Conservation (phyloP, 2,113 vertebrate species). For the Chamaetylas fuelleborni region DNA sequence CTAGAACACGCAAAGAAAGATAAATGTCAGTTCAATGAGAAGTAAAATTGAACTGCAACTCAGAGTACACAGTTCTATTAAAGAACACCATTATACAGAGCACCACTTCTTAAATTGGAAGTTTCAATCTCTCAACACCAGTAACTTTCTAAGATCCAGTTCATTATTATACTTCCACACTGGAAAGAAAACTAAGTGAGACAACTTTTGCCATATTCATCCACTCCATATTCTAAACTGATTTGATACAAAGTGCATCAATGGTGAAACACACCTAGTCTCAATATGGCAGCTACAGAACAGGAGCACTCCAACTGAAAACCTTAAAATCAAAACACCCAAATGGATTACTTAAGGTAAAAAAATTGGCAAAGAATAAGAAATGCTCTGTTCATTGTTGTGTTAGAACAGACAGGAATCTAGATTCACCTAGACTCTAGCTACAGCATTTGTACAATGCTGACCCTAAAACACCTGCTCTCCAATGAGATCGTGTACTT, state of each 20-base stretch:
- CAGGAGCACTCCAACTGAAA: neutral
- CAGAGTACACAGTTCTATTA: neutral
- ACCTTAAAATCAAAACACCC: neutral
- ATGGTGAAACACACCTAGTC: neutral
- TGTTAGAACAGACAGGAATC: neutral
- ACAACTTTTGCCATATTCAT: neutral
- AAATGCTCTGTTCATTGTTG: neutral
- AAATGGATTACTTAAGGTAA: neutral
- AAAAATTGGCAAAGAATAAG: neutral
- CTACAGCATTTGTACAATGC: neutral
- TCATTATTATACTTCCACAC: neutral
- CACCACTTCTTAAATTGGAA: neutral
- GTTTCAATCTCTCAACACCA: neutral
- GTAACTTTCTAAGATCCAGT: neutral
- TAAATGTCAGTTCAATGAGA: neutral
- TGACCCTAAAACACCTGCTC: neutral
- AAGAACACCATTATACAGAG: neutral
- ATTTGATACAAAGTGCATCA: neutral
- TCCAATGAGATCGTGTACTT: neutral
- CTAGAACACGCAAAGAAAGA: neutral
- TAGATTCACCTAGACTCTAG: neutral
- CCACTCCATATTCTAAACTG: neutral
- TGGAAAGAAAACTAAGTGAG: neutral
- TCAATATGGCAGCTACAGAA: neutral
- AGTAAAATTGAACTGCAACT: neutral